Conservation (phyloP, 23 tunicate genomes). For the Oikopleura dioica region DNA sequence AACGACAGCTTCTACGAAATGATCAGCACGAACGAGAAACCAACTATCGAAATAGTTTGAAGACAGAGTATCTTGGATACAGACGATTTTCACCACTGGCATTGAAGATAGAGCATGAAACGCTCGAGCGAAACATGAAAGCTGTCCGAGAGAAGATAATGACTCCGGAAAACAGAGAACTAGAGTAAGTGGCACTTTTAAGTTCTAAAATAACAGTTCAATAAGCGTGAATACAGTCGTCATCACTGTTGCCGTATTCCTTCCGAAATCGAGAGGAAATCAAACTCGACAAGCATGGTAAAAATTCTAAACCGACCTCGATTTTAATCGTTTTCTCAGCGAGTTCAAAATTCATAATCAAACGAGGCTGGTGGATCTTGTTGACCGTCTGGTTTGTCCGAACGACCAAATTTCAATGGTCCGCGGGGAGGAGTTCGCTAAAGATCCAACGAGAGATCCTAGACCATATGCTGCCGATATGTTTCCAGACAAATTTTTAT, state of each 20-base stretch:
- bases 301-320: background rate
- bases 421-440: background rate
- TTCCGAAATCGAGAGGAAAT: background rate
- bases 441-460: background rate
- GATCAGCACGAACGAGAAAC: too few species aligned
- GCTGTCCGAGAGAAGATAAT: background rate
- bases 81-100: background rate
- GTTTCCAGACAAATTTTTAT: background rate
- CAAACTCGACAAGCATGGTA: background rate
- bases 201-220: too few species aligned
- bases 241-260: slow-evolving; percentile 8
- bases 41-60: too few species aligned
- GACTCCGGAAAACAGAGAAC: background rate
- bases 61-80: background rate
- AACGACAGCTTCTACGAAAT: background rate
- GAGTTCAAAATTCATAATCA: background rate
- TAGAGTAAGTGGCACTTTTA: background rate
- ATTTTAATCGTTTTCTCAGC: background rate
- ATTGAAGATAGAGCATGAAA: background rate
- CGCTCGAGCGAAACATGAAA: background rate
- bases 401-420: background rate
- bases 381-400: background rate
- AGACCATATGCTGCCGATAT: too few species aligned
- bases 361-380: background rate
- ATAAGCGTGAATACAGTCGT: too few species aligned